Evolutionary conservation across 2,113 vertebrate genomes (phyloP), one percentile per base, ranked within the genome.

Genomic region (Myotis davidii): DNA sequence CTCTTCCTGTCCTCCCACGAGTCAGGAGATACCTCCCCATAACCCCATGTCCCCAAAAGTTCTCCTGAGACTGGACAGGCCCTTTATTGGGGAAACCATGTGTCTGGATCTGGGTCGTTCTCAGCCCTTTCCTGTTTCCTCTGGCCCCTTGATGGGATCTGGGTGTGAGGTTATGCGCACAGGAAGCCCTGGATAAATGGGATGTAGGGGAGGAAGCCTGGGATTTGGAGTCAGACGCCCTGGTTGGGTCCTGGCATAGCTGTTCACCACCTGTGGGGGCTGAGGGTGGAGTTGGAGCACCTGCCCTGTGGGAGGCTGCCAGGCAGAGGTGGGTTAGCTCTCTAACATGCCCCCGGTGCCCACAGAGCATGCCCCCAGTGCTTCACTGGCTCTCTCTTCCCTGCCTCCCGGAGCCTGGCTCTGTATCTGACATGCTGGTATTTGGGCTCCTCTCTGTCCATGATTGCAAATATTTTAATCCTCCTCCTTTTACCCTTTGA

Each of bases 401-500:
- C 5, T 78, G 25, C 25, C 61, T 64, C 61, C 61, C 27, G 0
- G 56, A 85, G 25, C 32, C 65, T 37, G 74, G 11, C 32, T 94
- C 59, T 42, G 17, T 2, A n/a, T n/a, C 52, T n/a, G 34, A 16
- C 4, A 1, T 6, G 25, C 7, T 17, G 20, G 23, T 9, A 3
- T 74, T 72, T 54, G 67, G 72, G 20, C n/a, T 7, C 21, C 6
- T 52, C 67, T 72, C 23, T 67, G 29, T 56, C 52, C 16, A 4
- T 18, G 18, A n/a, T 50, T 12, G 29, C 29, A 67, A 89, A 37
- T 67, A 4, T 34, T 34, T 56, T 86, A 39, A 84, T 23, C 21
- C 4, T 82, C 39, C 52, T 79, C 54, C 69, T 78, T 72, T 72
- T 21, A 16, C 88, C 50, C 11, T 91, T 37, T 37, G 77, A 87